Percentiles rank a stretch among this genome's conserved stretches.
These are phyloP conservation scores for Magallana gigas DNA, from an alignment of 1,140 invertebrate genomes.

Conservation along the genomic window DNA sequence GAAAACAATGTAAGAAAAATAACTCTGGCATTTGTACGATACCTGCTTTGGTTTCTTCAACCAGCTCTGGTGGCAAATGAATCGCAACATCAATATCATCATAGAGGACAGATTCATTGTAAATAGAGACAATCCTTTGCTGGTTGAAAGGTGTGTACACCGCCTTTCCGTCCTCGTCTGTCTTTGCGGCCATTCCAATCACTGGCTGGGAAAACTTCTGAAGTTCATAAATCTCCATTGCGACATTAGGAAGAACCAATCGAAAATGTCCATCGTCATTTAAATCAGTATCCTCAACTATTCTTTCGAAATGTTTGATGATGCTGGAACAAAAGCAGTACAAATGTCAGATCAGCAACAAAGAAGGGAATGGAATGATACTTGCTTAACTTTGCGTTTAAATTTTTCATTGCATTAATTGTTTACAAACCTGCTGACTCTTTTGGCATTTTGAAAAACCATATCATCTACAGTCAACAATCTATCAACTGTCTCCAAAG, in stretches of 20 bases:
- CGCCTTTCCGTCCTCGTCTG: constrained; percentile 38
- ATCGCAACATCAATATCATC: constrained; percentile 70
- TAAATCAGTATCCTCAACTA: constrained; percentile 65
- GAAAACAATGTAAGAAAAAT: not conserved
- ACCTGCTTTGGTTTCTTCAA: constrained; percentile 61
- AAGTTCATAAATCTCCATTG: constrained; percentile 71
- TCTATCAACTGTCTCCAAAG: constrained; percentile 62
- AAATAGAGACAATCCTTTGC: constrained; percentile 61
- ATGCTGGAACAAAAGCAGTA: constrained; percentile 58
- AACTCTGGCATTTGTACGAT: not conserved
- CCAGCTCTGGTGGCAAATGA: constrained; percentile 67
- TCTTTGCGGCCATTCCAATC: constrained; percentile 67
- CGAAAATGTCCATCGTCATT: constrained; percentile 58
- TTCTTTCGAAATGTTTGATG: constrained; percentile 67
- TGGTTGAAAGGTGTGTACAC: constrained; percentile 49
- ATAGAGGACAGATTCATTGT: constrained; percentile 60
- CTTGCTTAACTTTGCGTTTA: too few species aligned
- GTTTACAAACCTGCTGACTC: constrained; percentile 43
- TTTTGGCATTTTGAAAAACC: constrained; percentile 57
- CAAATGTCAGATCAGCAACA: too few species aligned
- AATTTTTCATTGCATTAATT: too few species aligned
- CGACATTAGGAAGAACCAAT: constrained; percentile 71
- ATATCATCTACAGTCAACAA: constrained; percentile 57
- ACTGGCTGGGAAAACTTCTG: constrained; percentile 57
- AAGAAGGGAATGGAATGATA: too few species aligned